phyloP scores from a whole-genome alignment of 2,888 invertebrate genomes.

The Dicroscelio sp. region DNA sequence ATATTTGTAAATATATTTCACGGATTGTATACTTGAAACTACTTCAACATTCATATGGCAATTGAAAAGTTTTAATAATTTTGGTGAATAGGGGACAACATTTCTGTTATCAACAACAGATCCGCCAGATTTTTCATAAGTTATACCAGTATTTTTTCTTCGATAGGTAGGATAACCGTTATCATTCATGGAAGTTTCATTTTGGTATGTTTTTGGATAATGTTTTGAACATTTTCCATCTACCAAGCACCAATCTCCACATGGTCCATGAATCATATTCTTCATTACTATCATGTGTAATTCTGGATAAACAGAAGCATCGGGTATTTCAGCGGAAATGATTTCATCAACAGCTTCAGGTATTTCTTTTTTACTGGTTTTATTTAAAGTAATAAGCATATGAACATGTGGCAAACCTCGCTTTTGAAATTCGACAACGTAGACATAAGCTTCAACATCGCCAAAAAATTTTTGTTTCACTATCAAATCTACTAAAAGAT shows the following conservation, averaged over 20 bases:
- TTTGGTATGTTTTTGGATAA: constrained; percentile 86
- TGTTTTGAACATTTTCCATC: constrained; percentile 86
- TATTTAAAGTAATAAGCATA: constrained; percentile 3
- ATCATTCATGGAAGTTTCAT: constrained; percentile 63
- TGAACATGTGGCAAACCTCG: constrained; percentile 16
- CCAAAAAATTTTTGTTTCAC: constrained; percentile 8
- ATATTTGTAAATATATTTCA: background rate
- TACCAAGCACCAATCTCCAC: constrained; percentile 54
- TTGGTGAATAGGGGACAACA: constrained; percentile 87
- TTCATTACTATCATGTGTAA: constrained; percentile 86
- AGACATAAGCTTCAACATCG: background rate
- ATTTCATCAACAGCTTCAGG: constrained; percentile 18
- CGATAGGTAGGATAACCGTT: constrained; percentile 48
- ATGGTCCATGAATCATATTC: constrained; percentile 90
- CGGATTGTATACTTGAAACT: background rate
- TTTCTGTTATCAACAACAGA: constrained; percentile 87
- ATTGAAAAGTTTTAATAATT: constrained; percentile 80
- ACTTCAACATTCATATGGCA: constrained; percentile 81
- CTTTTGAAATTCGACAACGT: constrained; percentile 16
- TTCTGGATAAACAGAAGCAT: constrained; percentile 73
- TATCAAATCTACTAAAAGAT: background rate
- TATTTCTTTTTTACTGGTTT: background rate
- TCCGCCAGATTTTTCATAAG: constrained; percentile 71
- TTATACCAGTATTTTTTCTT: constrained; percentile 79
- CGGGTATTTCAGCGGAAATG: constrained; percentile 88